phyloP scores from a whole-genome alignment of 2,113 vertebrate species.

The Peromyscus leucopus region DNA sequence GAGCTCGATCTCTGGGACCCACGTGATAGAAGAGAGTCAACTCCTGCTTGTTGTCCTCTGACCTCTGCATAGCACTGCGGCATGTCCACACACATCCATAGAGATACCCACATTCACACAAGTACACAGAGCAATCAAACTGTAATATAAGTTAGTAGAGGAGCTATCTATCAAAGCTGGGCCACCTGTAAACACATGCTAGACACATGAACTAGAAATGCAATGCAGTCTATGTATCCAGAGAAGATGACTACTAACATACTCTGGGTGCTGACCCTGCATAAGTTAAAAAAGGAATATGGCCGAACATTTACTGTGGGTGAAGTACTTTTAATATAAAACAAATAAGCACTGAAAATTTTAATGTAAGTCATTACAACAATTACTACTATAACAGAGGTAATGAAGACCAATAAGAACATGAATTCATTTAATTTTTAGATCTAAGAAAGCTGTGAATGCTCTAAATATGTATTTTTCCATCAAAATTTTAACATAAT shows the following conservation, averaged over 20 bases:
- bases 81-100: not conserved
- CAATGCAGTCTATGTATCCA: not conserved
- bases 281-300: constrained; percentile 14
- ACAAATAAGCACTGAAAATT: not conserved
- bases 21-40: not conserved
- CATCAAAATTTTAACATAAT: constrained; percentile 52
- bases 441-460: constrained; percentile 31
- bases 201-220: constrained; percentile 34
- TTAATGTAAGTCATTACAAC: not conserved
- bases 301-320: constrained; percentile 3
- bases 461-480: constrained; percentile 40
- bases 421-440: constrained; percentile 40
- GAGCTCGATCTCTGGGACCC: not conserved
- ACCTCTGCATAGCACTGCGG: not conserved
- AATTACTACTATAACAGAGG: not conserved
- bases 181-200: not conserved
- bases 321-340: constrained; percentile 36
- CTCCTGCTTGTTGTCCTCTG: not conserved
- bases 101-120: no score
- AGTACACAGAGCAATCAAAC: not conserved
- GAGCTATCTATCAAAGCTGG: not conserved
- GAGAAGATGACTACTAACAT: not conserved
- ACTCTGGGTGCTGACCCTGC: not conserved
- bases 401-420: not conserved
- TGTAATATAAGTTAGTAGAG: not conserved